Percentiles rank a stretch among this genome's conserved stretches.
Conservation (phyloP, 2,113 vertebrate species). For the Gallinago paraguaiae region DNA sequence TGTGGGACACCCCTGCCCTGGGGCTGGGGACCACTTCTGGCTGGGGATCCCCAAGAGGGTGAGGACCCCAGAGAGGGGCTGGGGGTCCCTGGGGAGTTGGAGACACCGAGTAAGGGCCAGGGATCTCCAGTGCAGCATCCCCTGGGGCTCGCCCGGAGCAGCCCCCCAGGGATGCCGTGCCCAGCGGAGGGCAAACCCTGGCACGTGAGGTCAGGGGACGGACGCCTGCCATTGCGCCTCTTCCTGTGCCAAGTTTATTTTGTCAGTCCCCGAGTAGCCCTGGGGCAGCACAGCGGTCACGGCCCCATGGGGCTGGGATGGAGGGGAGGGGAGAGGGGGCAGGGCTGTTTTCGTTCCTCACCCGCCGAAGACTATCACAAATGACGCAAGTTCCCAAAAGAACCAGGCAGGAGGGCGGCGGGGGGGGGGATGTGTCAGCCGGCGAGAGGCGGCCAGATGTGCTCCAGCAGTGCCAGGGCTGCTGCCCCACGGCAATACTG, state of each 20-base stretch:
- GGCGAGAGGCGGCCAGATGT: background rate
- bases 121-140: background rate
- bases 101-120: background rate
- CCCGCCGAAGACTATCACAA: slow-evolving; percentile 4
- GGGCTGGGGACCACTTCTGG: background rate
- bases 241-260: background rate
- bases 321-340: no score
- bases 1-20: accelerated
- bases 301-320: background rate
- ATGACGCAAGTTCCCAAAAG: slow-evolving; percentile 48
- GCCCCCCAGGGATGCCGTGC: background rate
- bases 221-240: background rate
- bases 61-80: background rate
- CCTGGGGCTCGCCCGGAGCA: accelerated
- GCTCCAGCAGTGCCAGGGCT: background rate
- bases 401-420: background rate
- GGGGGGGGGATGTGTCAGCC: slow-evolving; percentile 12
- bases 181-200: background rate
- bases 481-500: background rate
- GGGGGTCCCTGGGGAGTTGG: background rate
- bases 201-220: background rate
- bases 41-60: background rate
- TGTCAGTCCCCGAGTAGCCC: background rate
- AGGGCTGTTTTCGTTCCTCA: background rate
- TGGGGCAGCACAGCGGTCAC: background rate